These are phyloP conservation scores for Druceiella hillmani DNA, from an alignment of 2,888 invertebrate species.

Conservation along the genomic window DNA sequence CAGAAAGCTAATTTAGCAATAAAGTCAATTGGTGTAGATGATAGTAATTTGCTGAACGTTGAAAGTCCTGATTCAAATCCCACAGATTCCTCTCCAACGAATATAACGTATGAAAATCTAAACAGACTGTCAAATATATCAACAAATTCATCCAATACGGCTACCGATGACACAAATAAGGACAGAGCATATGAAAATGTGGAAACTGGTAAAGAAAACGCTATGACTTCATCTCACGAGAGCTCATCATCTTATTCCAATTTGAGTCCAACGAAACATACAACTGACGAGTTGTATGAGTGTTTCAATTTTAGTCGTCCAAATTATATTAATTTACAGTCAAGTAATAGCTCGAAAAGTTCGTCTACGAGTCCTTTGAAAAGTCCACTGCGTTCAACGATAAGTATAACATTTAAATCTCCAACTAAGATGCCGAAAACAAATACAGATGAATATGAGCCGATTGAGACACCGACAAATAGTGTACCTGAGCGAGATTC, in stretches of 20 bases:
- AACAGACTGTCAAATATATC: constrained; percentile 46
- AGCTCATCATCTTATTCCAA: constrained; percentile 44
- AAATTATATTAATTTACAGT: constrained; percentile 44
- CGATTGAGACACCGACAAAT: constrained; percentile 40
- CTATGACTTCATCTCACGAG: constrained; percentile 47
- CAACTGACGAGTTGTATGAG: constrained; percentile 36
- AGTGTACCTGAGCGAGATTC: constrained; percentile 44
- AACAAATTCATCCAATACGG: constrained; percentile 36
- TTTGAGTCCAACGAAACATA: constrained; percentile 34
- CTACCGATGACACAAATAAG: constrained; percentile 30
- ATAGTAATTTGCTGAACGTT: constrained; percentile 22
- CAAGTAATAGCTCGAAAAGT: constrained; percentile 42
- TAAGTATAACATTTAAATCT: constrained; percentile 66
- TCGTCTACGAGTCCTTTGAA: constrained; percentile 42
- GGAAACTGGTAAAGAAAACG: constrained; percentile 28
- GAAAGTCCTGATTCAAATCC: constrained; percentile 39
- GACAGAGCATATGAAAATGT: constrained; percentile 13
- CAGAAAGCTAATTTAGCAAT: no score
- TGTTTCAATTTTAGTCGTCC: constrained; percentile 40
- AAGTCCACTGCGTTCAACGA: constrained; percentile 63
- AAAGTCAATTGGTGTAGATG: constrained; percentile 11
- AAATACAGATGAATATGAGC: constrained; percentile 41
- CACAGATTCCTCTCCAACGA: constrained; percentile 37
- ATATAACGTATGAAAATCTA: constrained; percentile 47
- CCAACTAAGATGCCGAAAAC: constrained; percentile 45